Conservation (phyloP, 2,113 vertebrate species). For the Tichodroma muraria region DNA sequence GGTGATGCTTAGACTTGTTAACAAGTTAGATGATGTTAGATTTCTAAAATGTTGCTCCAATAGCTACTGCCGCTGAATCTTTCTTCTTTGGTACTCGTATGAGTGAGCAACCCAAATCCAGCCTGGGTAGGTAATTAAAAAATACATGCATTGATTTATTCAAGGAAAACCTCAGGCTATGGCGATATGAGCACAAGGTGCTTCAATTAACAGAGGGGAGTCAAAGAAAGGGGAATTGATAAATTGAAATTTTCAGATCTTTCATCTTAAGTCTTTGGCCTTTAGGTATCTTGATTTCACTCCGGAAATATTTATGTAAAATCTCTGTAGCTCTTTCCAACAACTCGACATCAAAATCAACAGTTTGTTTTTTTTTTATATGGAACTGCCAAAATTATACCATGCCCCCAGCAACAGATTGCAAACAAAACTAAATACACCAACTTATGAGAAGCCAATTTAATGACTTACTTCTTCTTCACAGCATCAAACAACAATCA, state of each 20-base stretch:
- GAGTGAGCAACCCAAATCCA: neutral
- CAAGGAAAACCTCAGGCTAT: slow-evolving; percentile 31
- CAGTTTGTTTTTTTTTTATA: slow-evolving; percentile 16
- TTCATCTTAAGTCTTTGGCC: slow-evolving; percentile 37
- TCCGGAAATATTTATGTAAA: slow-evolving; percentile 32
- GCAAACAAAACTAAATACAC: neutral
- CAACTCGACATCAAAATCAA: slow-evolving; percentile 37
- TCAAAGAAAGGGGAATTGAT: neutral
- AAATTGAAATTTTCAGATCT: slow-evolving; percentile 8
- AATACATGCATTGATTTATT: neutral
- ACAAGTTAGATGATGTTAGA: neutral
- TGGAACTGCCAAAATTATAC: slow-evolving; percentile 13
- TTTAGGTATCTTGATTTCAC: slow-evolving; percentile 15
- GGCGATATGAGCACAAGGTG: slow-evolving; percentile 5
- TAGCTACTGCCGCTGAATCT: neutral
- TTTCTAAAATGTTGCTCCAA: neutral
- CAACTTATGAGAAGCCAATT: neutral
- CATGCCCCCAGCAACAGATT: neutral
- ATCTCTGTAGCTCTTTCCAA: slow-evolving; percentile 14
- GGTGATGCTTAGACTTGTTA: slow-evolving; percentile 9
- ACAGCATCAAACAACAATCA: neutral
- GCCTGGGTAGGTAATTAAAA: neutral
- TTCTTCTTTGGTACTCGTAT: neutral
- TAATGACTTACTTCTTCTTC: neutral
- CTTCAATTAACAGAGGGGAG: neutral